These are phyloP conservation scores for Cydia fagiglandana DNA, from an alignment of 1,140 invertebrate species.

Conservation along the genomic window DNA sequence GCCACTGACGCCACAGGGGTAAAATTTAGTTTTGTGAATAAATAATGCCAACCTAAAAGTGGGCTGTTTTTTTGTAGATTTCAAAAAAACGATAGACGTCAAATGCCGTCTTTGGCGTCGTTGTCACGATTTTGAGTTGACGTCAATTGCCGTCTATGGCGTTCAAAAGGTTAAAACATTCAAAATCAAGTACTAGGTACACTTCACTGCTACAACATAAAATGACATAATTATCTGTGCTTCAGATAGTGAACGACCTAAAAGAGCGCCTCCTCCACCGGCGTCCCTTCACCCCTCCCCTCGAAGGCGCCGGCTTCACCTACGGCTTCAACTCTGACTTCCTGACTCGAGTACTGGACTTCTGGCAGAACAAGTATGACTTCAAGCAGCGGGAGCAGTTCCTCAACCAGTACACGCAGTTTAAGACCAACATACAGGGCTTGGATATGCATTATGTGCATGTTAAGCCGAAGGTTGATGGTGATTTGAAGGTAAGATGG, in stretches of 20 bases:
- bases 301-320: conserved; percentile 83
- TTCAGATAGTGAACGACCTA: conserved; percentile 84
- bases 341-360: conserved; percentile 83
- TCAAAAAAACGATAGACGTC: no score
- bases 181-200: no score
- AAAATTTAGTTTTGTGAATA: no score
- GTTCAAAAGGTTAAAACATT: no score
- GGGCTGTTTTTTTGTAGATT: no score
- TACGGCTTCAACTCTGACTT: conserved; percentile 80
- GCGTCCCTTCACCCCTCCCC: conserved; percentile 79
- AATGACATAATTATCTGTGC: not conserved
- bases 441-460: conserved; percentile 73
- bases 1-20: no score
- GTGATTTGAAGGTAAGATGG: conserved; percentile 56
- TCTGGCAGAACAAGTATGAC: conserved; percentile 86
- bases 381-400: conserved; percentile 85
- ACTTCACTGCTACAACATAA: no score
- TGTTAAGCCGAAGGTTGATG: conserved; percentile 57
- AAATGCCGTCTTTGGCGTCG: no score
- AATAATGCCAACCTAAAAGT: no score
- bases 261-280: conserved; percentile 81
- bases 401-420: conserved; percentile 88
- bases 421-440: conserved; percentile 84
- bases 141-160: no score
- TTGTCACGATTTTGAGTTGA: no score